Evolutionary conservation across 2,888 invertebrate species (phyloP), one percentile per base, ranked within the genome.

Genomic region (Asteroscopus sphinx): DNA sequence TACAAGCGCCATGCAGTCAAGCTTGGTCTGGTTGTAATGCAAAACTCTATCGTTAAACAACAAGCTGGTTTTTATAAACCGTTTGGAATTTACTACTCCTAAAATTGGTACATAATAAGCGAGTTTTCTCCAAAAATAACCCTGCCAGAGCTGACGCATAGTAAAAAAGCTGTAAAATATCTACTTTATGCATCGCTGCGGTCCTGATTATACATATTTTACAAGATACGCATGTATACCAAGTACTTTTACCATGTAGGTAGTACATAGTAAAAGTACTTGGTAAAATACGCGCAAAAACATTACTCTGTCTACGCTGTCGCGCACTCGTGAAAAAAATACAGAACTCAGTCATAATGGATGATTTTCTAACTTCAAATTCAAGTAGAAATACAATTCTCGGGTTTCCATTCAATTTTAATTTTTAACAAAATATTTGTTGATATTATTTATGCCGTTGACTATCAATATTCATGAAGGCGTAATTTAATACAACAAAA

Each of bases 131-230:
- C 58, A 51, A 68, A 72, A 68, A 73, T 55, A 65, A 53, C 55
- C 55, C 36, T n/a, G 11, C 37, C 21, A 35, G 7, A 32, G 16
- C 37, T 48, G 36, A 26, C 49, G 49, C 48, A 63, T 66, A 63
- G 57, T 75, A 72, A 75, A 75, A 72, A 65, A 63, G 65, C 49
- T 63, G 57, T 73, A 72, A 73, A 71, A 75, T 64, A 47, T 37
- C 25, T 17, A 41, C 45, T 58, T 75, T 65, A 72, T 64, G 64
- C 61, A 75, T 60, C 58, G 54, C 39, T 49, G 57, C 57, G 59
- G 54, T 55, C 57, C 45, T 53, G 42, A 62, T 63, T 58, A 57
- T 71, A 64, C 49, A 74, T 62, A 62, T 64, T 71, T 71, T 62
- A 75, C 45, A 51, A 54, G 60, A 25, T 53, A 61, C 52, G 65